Base-by-base conservation (phyloP, 2,888 invertebrate genomes). In the Podotricha telesiphe region DNA sequence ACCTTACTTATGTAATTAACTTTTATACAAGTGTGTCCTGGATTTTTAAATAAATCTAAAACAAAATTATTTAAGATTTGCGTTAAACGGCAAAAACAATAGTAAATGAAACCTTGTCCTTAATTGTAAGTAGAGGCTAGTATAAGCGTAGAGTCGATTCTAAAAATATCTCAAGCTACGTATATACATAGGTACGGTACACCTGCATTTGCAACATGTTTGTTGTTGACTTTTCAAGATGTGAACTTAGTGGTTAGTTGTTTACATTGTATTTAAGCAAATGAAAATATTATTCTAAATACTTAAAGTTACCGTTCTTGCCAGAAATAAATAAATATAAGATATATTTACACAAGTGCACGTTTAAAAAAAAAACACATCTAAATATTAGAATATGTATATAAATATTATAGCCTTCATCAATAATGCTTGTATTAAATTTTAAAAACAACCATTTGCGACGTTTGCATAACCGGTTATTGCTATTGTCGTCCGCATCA, bases 181-280 rank as follows among this genome's bases (percentile, higher is more conserved):
- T 22, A 15, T 19, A 20, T 15, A 20, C n/a, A 17, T n/a, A n/a
- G n/a, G n/a, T n/a, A n/a, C n/a, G 20, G 10, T 59, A 45, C 28
- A 72, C 65, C 64, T 51, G 65, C 62, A 58, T 63, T 71, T 47
- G 63, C 48, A 64, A 58, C 65, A 64, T 28, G 65, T 58, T 62
- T 67, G n/a, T 64, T 40, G 28, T 40, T 48, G 8, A 48, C 22
- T 42, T 42, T 22, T 58, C 15, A 58, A 15, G 7, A 42, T 15
- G 42, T 20, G 10, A 8, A 42, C 42, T 42, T 42, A 42, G 19
- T 58, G 42, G 20, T 40, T 58, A 15, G n/a, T 22, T 22, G 22
- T 45, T 45, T 45, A 58, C 20, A 45, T n/a, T 22, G 42, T 45
- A 0, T 19, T 10, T 4, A 45, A 28, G 15, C 22, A n/a, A 28